These are phyloP conservation scores for Chironomus tentans DNA, from an alignment of 2,888 invertebrate species.

Conservation along the genomic window DNA sequence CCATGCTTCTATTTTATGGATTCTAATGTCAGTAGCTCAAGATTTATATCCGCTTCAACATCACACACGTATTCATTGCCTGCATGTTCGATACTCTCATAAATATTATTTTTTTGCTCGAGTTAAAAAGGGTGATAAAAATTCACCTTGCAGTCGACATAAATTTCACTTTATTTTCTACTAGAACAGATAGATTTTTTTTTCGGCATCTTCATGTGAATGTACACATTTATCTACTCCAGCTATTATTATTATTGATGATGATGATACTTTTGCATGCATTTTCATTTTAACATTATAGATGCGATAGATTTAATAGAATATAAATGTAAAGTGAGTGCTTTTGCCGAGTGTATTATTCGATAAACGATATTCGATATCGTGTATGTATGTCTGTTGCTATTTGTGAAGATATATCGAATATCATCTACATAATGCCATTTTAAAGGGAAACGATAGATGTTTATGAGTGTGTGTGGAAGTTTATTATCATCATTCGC, in stretches of 20 bases:
- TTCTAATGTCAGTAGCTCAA: too few relatives aligned
- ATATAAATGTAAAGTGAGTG: neutral
- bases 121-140: neutral
- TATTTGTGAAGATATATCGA: neutral
- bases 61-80: too few relatives aligned
- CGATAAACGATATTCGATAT: neutral
- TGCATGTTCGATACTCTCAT: too few relatives aligned
- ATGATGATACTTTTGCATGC: neutral
- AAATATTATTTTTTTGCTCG: too few relatives aligned
- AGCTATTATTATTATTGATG: neutral
- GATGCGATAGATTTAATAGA: neutral
- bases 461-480: too few relatives aligned
- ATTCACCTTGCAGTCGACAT: conserved; percentile 11
- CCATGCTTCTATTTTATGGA: too few relatives aligned
- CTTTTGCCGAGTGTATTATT: neutral
- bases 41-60: too few relatives aligned
- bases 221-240: neutral
- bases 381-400: neutral
- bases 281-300: neutral
- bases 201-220: neutral
- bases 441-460: too few relatives aligned
- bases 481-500: too few relatives aligned
- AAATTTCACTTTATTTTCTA: conserved; percentile 18
- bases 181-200: neutral
- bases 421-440: neutral